A percentile compares a stretch with the other conserved stretches of the same genome.
phyloP scores from a whole-genome alignment of 2,888 invertebrate species.

The Pterostichus madidus region DNA sequence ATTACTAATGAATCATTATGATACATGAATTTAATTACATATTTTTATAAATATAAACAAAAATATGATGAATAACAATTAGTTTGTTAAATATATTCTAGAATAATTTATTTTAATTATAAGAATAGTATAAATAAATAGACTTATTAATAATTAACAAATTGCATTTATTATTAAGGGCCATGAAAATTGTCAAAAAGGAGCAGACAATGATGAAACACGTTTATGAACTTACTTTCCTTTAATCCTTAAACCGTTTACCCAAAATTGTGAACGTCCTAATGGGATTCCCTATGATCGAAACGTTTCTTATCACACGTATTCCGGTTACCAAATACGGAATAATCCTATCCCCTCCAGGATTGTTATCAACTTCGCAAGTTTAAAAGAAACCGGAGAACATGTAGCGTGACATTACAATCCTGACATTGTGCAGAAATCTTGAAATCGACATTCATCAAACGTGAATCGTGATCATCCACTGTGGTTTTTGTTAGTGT shows the following conservation, averaged over 20 bases:
- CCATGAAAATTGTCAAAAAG: neutral
- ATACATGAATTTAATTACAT: too few relatives aligned
- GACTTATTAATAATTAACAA: neutral
- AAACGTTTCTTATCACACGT: slow-evolving; percentile 35
- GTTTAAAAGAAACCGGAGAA: slow-evolving; percentile 24
- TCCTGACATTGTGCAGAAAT: neutral
- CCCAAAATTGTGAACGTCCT: slow-evolving; percentile 11
- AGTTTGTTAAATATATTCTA: too few relatives aligned
- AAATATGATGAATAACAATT: too few relatives aligned
- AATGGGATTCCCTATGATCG: slow-evolving; percentile 26
- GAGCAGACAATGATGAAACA: neutral
- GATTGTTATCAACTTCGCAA: neutral
- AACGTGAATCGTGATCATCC: neutral
- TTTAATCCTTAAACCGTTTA: too few relatives aligned
- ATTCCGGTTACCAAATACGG: slow-evolving; percentile 9
- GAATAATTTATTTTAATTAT: too few relatives aligned
- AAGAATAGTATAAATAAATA: neutral
- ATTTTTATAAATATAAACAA: too few relatives aligned
- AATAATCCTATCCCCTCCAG: slow-evolving; percentile 11
- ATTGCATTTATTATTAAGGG: neutral
- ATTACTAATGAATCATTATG: too few relatives aligned
- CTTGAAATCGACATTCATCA: neutral
- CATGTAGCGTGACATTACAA: neutral
- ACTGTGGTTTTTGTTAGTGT: neutral
- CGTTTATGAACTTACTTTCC: neutral